phyloP scores from a whole-genome alignment of 2,113 vertebrate genomes.

The Monopterus albus region DNA sequence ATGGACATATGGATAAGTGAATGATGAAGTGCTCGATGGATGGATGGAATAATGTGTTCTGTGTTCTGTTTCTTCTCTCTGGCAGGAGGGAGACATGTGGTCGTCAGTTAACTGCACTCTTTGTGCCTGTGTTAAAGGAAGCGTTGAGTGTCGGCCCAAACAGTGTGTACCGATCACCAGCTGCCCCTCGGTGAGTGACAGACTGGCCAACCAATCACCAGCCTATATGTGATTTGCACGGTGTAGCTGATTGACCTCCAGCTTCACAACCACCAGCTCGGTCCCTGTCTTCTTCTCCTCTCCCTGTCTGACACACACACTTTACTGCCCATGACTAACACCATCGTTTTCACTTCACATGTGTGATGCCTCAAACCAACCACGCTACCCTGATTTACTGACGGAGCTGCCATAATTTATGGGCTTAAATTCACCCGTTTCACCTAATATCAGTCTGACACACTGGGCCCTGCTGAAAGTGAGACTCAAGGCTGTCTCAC shows the following conservation, averaged over 20 bases:
- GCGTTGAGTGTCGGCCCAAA: constrained; percentile 91
- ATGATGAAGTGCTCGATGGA: too few species aligned
- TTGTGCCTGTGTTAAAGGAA: constrained; percentile 92
- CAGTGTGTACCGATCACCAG: constrained; percentile 92
- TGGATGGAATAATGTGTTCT: not conserved
- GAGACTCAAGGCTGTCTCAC: too few species aligned
- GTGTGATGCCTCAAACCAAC: constrained; percentile 40
- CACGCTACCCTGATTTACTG: constrained; percentile 45
- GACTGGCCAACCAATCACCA: constrained; percentile 20
- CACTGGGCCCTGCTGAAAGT: too few species aligned
- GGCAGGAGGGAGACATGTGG: constrained; percentile 97
- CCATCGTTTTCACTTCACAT: constrained; percentile 24
- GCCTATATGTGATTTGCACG: not conserved
- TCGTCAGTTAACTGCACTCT: constrained; percentile 95
- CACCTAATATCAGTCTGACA: too few species aligned
- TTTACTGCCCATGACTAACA: constrained; percentile 63
- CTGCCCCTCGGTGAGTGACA: constrained; percentile 91
- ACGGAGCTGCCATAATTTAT: not conserved
- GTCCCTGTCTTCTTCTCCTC: constrained; percentile 16
- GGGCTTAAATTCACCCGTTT: not conserved
- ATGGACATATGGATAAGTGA: not conserved
- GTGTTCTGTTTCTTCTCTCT: not conserved
- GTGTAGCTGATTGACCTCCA: not conserved
- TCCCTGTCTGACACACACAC: constrained; percentile 11
- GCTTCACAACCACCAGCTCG: not conserved